These are phyloP conservation scores for Hylaeus volcanicus DNA, from an alignment of 1,140 invertebrate species.

Conservation along the genomic window DNA sequence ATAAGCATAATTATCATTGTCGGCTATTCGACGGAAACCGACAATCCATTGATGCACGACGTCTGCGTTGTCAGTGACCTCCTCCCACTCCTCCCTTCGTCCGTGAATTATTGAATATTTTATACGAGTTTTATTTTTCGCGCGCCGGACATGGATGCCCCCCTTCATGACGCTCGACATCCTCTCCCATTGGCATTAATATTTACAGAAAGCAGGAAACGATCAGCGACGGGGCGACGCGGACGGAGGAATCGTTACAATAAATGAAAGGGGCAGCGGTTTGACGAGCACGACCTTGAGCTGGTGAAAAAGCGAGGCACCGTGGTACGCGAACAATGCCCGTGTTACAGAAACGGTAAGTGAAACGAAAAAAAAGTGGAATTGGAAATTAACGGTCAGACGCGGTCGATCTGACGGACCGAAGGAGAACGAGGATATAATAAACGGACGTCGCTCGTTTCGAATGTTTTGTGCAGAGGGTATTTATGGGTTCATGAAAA, in stretches of 20 bases:
- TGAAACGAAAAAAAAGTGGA: no score
- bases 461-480: no score
- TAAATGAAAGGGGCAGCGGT: conserved; percentile 12
- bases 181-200: conserved; percentile 62
- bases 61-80: conserved; percentile 48
- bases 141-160: conserved; percentile 49
- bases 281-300: conserved; percentile 3
- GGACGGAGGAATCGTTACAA: neutral
- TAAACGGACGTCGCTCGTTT: no score
- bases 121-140: conserved; percentile 58
- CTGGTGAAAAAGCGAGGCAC: conserved; percentile 2
- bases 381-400: no score
- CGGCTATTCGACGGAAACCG: conserved; percentile 65
- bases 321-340: neutral
- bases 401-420: no score
- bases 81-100: neutral
- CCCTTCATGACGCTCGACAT: conserved; percentile 54
- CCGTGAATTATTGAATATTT: conserved; percentile 59
- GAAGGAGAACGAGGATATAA: no score
- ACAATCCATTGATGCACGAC: conserved; percentile 72
- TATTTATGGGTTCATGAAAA: no score
- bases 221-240: neutral
- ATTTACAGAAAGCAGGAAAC: conserved; percentile 58
- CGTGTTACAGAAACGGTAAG: no score
- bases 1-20: conserved; percentile 65